Evolutionary conservation across 2,888 invertebrate species (phyloP).

Genomic region (Bedellia somnulentella): DNA sequence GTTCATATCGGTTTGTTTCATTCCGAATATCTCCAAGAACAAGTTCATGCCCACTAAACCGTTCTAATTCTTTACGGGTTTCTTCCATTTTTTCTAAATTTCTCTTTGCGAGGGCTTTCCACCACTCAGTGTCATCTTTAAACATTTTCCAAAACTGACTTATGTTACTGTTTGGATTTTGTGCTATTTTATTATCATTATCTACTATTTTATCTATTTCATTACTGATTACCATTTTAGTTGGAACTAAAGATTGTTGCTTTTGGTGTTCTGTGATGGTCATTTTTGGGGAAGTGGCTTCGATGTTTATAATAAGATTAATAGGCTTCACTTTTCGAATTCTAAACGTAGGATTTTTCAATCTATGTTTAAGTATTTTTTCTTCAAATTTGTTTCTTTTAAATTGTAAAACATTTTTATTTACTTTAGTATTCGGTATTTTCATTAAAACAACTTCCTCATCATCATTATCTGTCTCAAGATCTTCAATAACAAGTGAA

Average conservation of each 20-base stretch:
- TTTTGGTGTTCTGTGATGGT: conserved; percentile 14
- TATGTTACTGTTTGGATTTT: too few relatives aligned
- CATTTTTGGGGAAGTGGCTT: too few relatives aligned
- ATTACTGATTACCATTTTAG: conserved; percentile 13
- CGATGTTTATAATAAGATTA: too few relatives aligned
- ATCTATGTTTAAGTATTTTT: conserved; percentile 13
- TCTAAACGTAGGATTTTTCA: conserved; percentile 39
- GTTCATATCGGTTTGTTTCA: conserved; percentile 32
- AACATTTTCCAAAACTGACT: conserved; percentile 50
- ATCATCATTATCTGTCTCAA: conserved; percentile 28
- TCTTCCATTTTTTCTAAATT: conserved; percentile 51
- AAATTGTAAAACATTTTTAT: too few relatives aligned
- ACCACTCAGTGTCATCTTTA: conserved; percentile 49
- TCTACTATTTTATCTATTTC: not conserved
- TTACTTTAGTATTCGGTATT: conserved; percentile 12
- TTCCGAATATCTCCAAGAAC: conserved; percentile 37
- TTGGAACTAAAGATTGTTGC: too few relatives aligned
- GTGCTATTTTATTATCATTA: not conserved
- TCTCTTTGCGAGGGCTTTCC: conserved; percentile 47
- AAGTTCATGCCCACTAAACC: conserved; percentile 47
- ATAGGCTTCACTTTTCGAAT: conserved; percentile 39
- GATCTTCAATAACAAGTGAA: conserved; percentile 41
- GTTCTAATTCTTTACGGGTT: conserved; percentile 38
- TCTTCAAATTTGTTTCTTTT: conserved; percentile 16
- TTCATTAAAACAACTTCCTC: too few relatives aligned